phyloP scores from a whole-genome alignment of 2,888 invertebrate species.

The Brachylomia viminalis region DNA sequence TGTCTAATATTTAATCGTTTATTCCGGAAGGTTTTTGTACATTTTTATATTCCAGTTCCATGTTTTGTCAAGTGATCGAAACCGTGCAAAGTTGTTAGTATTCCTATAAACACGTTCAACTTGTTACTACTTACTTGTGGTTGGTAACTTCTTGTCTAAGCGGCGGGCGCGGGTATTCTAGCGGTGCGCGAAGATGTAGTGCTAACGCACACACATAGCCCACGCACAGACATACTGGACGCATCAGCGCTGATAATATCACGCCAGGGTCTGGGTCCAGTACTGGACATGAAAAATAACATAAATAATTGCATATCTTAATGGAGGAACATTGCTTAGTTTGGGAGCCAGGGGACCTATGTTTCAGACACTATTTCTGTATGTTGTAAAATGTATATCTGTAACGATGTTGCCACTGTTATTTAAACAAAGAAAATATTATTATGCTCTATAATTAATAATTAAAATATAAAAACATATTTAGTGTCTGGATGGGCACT shows the following conservation, averaged over 20 bases:
- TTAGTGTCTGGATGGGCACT: too few relatives aligned
- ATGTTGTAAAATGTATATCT: not conserved
- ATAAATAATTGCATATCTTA: not conserved
- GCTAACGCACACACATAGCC: slow-evolving; percentile 80
- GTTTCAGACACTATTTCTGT: not conserved
- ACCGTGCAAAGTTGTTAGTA: too few relatives aligned
- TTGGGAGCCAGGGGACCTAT: not conserved
- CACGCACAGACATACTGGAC: slow-evolving; percentile 74
- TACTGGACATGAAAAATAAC: slow-evolving; percentile 68
- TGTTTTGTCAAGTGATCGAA: too few relatives aligned
- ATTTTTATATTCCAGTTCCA: too few relatives aligned
- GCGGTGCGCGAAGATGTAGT: slow-evolving; percentile 79
- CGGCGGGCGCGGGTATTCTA: slow-evolving; percentile 70
- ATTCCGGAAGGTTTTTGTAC: too few relatives aligned
- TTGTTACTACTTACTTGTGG: slow-evolving; percentile 37
- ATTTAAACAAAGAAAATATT: too few relatives aligned
- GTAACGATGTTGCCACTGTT: too few relatives aligned
- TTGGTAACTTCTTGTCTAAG: slow-evolving; percentile 59
- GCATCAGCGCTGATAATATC: slow-evolving; percentile 83
- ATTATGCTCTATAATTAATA: too few relatives aligned
- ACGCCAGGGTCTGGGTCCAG: slow-evolving; percentile 79
- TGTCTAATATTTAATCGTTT: too few relatives aligned
- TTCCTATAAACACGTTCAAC: not conserved
- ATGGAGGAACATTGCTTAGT: not conserved
- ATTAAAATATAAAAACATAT: too few relatives aligned